Conservation (phyloP, 2,888 invertebrate species). For the Temnothorax ravouxi region DNA sequence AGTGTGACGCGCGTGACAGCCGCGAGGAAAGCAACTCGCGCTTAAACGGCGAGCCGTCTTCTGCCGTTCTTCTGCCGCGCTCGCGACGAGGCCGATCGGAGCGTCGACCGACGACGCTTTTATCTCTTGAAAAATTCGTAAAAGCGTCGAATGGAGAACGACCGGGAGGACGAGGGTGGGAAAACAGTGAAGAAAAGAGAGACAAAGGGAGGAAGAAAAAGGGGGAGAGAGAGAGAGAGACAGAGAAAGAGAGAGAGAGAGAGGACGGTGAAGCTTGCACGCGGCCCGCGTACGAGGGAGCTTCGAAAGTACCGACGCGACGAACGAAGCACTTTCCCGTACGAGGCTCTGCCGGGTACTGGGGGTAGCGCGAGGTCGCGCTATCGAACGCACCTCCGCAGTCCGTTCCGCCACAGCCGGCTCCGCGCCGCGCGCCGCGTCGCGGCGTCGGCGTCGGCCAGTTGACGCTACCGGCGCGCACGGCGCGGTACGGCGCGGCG, state of each 20-base stretch:
- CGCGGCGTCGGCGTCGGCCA: no score
- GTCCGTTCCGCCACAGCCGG: neutral
- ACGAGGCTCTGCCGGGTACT: constrained; percentile 85
- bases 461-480: constrained; percentile 76
- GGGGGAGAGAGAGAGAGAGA: constrained; percentile 4
- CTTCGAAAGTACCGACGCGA: constrained; percentile 61
- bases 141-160: neutral
- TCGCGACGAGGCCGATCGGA: constrained; percentile 22
- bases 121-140: neutral
- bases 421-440: constrained; percentile 60
- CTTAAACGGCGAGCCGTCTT: constrained; percentile 19
- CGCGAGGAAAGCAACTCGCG: constrained; percentile 48
- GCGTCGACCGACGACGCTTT: neutral
- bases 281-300: constrained; percentile 64
- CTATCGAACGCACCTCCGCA: constrained; percentile 84
- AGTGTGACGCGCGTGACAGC: constrained; percentile 47
- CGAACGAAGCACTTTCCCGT: constrained; percentile 79
- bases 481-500: constrained; percentile 18
- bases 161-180: neutral
- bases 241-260: neutral
- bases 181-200: no score
- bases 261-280: constrained; percentile 59
- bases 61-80: constrained; percentile 31
- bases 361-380: constrained; percentile 78
- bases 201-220: neutral